Percentiles rank a stretch among this genome's conserved stretches.
phyloP scores from a whole-genome alignment of 2,113 vertebrate species.

The Myiagra hebetior region DNA sequence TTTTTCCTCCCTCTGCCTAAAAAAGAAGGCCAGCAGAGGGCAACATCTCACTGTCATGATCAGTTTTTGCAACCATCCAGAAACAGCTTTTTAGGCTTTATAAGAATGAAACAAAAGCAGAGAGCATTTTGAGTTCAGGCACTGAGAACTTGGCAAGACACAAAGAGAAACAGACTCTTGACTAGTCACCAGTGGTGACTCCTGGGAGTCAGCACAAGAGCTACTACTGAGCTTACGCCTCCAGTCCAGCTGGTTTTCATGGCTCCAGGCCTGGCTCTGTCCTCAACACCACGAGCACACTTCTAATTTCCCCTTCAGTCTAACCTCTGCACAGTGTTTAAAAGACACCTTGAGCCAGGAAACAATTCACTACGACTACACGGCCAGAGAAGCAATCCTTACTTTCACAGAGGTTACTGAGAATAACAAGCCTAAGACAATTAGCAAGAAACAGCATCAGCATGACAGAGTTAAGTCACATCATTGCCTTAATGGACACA shows the following conservation, averaged over 20 bases:
- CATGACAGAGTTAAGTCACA: neutral
- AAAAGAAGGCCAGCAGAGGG: constrained; percentile 38
- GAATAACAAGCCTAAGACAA: neutral
- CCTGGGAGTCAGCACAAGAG: neutral
- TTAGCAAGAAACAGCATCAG: neutral
- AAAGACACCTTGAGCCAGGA: neutral
- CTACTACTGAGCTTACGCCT: neutral
- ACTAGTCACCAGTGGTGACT: neutral
- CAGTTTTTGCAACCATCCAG: neutral
- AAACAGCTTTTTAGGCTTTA: neutral
- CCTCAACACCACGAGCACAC: neutral
- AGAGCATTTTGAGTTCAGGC: neutral
- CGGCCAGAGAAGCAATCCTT: neutral
- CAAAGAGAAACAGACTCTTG: neutral
- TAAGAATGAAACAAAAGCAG: neutral
- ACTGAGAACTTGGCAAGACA: neutral
- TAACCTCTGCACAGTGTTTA: neutral
- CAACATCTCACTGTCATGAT: constrained; percentile 16
- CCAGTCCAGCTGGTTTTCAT: neutral
- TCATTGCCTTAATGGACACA: neutral
- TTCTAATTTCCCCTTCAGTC: neutral
- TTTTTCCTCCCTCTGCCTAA: neutral
- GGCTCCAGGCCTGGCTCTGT: neutral
- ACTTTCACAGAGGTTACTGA: neutral
- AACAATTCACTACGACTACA: neutral